Evolutionary conservation across 2,113 vertebrate species (phyloP).

Genomic region (Myocastor coypus): DNA sequence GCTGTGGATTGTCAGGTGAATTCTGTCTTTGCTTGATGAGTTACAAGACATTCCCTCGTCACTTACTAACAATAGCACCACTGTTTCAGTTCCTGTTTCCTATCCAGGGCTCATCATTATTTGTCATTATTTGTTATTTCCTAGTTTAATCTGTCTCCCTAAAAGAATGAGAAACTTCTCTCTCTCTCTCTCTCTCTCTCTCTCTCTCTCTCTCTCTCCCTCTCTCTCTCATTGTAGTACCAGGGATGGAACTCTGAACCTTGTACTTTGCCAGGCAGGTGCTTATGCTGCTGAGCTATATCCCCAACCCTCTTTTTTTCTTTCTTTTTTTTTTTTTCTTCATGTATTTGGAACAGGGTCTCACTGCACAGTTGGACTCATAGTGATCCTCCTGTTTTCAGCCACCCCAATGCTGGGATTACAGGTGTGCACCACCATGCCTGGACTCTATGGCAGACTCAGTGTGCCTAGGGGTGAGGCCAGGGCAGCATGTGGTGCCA

Average conservation of each 20-base stretch:
- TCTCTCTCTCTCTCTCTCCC: too few relatives aligned
- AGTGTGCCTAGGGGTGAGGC: too few relatives aligned
- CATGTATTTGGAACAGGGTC: neutral
- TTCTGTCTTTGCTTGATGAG: neutral
- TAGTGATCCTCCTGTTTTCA: neutral
- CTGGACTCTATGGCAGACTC: neutral
- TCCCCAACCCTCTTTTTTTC: too few relatives aligned
- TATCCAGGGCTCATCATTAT: neutral
- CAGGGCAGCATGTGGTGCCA: too few relatives aligned
- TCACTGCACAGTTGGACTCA: neutral
- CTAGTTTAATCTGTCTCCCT: neutral
- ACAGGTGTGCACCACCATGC: neutral
- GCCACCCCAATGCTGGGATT: neutral
- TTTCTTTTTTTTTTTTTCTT: neutral
- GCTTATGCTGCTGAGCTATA: too few relatives aligned
- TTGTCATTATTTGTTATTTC: slow-evolving; percentile 9
- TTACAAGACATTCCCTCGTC: slow-evolving; percentile 8
- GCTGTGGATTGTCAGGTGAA: neutral
- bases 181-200: too few relatives aligned
- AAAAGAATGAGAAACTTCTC: too few relatives aligned
- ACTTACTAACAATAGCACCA: neutral
- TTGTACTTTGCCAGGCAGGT: too few relatives aligned
- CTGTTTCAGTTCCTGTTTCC: neutral
- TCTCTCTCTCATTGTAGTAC: too few relatives aligned
- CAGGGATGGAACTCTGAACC: too few relatives aligned